phyloP scores from a whole-genome alignment of 2,888 invertebrate genomes.

The Anorthoa munda region DNA sequence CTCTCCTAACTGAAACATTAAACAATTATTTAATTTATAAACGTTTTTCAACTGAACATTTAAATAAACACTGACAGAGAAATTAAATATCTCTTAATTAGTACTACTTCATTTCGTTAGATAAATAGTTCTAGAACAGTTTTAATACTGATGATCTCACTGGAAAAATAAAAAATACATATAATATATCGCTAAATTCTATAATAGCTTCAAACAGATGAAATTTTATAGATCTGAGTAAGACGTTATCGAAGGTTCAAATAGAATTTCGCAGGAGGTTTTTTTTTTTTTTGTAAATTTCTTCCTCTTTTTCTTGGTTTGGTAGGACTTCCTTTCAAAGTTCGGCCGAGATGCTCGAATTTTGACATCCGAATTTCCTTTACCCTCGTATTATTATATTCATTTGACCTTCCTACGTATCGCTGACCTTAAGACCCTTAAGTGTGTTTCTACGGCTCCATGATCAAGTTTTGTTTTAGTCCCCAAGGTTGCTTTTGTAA shows the following conservation, averaged over 20 bases:
- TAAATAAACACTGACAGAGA: background rate
- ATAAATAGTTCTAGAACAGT: constrained; percentile 3
- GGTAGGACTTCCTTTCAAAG: constrained; percentile 25
- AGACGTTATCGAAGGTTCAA: constrained; percentile 12
- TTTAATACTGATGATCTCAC: no score
- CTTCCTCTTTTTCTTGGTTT: constrained; percentile 16
- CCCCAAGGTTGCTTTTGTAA: background rate
- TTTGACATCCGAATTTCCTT: constrained; percentile 10
- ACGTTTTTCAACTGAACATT: background rate
- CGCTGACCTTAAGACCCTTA: background rate
- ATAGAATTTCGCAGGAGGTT: constrained; percentile 3
- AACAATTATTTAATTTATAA: constrained; percentile 6
- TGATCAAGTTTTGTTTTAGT: background rate
- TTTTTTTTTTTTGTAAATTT: constrained; percentile 23
- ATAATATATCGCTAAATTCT: background rate
- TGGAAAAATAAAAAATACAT: background rate
- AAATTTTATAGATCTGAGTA: constrained; percentile 11
- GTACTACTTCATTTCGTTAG: constrained; percentile 2
- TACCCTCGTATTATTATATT: constrained; percentile 8
- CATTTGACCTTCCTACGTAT: constrained; percentile 5
- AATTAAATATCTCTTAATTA: background rate
- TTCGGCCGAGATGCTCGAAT: constrained; percentile 1
- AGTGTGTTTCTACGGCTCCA: constrained; percentile 3
- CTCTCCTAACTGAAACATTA: background rate
- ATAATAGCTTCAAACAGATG: constrained; percentile 2